Percentiles rank a stretch among this genome's conserved stretches.
Evolutionary conservation across 1,140 invertebrate species (phyloP).

Genomic region (Schlechtendalia chinensis): DNA sequence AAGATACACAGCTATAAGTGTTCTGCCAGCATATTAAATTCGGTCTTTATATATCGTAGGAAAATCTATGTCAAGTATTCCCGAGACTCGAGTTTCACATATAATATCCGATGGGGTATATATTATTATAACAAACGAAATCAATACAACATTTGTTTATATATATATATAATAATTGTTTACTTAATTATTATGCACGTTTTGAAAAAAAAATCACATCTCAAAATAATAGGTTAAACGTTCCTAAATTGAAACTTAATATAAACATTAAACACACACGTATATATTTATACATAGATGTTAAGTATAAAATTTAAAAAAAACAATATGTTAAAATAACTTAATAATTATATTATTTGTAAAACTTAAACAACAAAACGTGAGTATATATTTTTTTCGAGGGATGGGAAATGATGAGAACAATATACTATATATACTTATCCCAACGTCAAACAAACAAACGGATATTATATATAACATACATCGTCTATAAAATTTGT

Average conservation of each 20-base stretch:
- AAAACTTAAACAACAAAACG: constrained; percentile 41
- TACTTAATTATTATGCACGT: constrained; percentile 34
- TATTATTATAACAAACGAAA: background rate
- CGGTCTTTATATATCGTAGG: too few species aligned
- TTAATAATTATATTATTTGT: constrained; percentile 29
- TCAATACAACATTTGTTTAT: background rate
- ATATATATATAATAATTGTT: constrained; percentile 5
- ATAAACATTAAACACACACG: constrained; percentile 15
- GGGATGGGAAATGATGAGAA: too few species aligned
- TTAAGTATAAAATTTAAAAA: constrained; percentile 48
- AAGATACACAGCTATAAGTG: too few species aligned
- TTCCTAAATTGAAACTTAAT: constrained; percentile 43
- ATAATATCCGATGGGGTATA: background rate
- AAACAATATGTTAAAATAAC: constrained; percentile 48
- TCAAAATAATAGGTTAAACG: constrained; percentile 41
- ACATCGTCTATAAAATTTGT: too few species aligned
- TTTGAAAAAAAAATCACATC: constrained; percentile 45
- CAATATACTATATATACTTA: background rate
- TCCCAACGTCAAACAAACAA: background rate
- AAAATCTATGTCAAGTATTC: too few species aligned
- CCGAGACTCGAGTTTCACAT: background rate
- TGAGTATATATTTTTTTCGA: background rate
- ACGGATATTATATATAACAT: background rate
- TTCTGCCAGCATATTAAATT: too few species aligned
- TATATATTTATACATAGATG: constrained; percentile 1